Evolutionary conservation across 2,113 vertebrate genomes (phyloP).

Genomic region (Tauraco erythrolophus): DNA sequence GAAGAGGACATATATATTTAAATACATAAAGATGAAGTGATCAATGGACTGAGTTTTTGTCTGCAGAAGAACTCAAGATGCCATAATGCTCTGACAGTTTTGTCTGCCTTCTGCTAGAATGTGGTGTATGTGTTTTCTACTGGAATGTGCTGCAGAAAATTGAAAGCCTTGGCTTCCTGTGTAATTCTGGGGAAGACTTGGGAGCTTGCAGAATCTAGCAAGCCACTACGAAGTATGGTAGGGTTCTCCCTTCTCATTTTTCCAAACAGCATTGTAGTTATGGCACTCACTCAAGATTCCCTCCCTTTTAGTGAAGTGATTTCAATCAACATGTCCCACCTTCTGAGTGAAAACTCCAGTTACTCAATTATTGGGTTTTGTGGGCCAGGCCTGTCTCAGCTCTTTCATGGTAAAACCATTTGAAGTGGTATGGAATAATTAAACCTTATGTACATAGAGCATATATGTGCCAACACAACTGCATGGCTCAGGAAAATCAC

Average conservation of each 20-base stretch:
- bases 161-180: neutral
- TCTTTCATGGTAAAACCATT: neutral
- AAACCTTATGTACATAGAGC: neutral
- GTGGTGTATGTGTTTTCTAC: neutral
- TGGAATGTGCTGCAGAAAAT: neutral
- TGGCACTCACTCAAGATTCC: neutral
- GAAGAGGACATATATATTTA: neutral
- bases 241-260: neutral
- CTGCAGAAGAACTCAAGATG: neutral
- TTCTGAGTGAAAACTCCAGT: neutral
- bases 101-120: neutral
- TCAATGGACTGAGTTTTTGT: neutral
- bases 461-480: fast-evolving
- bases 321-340: neutral
- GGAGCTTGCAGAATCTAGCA: neutral
- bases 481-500: neutral
- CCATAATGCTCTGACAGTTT: neutral
- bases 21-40: neutral
- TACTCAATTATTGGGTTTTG: neutral
- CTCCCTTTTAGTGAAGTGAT: neutral
- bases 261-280: neutral
- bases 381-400: neutral
- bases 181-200: neutral
- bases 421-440: neutral
- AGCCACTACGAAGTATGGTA: neutral